Conservation (phyloP, 2,113 vertebrate genomes). For the Ranitomeya imitator region DNA sequence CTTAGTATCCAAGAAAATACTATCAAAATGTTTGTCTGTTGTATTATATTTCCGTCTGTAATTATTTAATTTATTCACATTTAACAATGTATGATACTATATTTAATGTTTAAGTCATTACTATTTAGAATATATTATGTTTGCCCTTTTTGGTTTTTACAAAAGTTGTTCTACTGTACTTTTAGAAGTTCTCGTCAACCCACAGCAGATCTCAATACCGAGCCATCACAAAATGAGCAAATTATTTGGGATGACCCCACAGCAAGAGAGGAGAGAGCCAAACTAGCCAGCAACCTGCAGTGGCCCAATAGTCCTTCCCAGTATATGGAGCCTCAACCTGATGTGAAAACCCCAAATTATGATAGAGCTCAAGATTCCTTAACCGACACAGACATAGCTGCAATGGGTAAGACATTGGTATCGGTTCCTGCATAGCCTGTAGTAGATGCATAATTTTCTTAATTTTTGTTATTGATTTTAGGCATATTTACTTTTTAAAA, state of each 20-base stretch:
- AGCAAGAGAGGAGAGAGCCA: constrained; percentile 91
- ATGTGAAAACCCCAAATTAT: constrained; percentile 59
- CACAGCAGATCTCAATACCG: constrained; percentile 83
- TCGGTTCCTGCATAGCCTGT: background rate
- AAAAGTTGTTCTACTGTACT: background rate
- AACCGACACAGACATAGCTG: constrained; percentile 79
- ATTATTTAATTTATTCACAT: background rate
- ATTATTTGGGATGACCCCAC: constrained; percentile 98
- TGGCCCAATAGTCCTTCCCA: constrained; percentile 93
- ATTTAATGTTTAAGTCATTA: no score
- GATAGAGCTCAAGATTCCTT: constrained; percentile 71
- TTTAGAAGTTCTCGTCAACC: constrained; percentile 82
- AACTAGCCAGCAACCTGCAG: constrained; percentile 90
- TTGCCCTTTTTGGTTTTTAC: background rate
- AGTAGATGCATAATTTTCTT: background rate
- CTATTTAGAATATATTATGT: background rate
- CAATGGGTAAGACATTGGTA: constrained; percentile 74
- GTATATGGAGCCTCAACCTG: constrained; percentile 72
- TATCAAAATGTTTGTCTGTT: no score
- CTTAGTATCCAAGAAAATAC: no score
- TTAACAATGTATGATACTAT: no score
- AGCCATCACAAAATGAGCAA: constrained; percentile 95
- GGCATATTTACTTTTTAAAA: no score
- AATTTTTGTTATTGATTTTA: no score
- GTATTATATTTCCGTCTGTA: background rate